phyloP scores from a whole-genome alignment of 2,113 vertebrate genomes.

The Corythornis madagascariensis region DNA sequence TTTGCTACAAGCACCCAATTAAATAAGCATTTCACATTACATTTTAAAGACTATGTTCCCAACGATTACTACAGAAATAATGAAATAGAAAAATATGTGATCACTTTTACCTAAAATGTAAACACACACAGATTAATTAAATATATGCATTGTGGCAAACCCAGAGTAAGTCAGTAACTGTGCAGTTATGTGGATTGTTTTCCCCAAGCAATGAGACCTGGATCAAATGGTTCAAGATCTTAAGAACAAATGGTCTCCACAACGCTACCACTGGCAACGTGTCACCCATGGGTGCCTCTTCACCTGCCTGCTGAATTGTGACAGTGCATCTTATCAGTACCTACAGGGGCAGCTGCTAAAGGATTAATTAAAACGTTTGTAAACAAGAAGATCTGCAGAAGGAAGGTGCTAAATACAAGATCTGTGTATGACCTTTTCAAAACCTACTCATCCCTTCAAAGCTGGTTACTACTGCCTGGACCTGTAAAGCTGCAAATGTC shows the following conservation, averaged over 20 bases:
- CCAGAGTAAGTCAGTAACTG: background rate
- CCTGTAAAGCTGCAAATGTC: slow-evolving; percentile 20
- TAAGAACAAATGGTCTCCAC: background rate
- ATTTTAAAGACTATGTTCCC: slow-evolving; percentile 39
- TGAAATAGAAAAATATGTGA: slow-evolving; percentile 8
- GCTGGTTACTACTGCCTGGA: background rate
- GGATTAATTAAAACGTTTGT: slow-evolving; percentile 22
- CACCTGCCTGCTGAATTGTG: background rate
- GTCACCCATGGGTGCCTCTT: background rate
- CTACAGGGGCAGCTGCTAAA: background rate
- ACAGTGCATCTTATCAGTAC: background rate
- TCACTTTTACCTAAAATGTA: background rate
- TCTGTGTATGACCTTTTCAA: slow-evolving; percentile 19
- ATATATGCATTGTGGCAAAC: background rate
- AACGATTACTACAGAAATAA: slow-evolving; percentile 18
- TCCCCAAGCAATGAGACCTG: background rate
- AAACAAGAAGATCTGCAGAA: slow-evolving; percentile 5
- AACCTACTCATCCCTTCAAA: slow-evolving; percentile 25
- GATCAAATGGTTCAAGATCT: background rate
- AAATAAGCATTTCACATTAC: slow-evolving; percentile 35
- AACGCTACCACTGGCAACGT: fast-evolving
- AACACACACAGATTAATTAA: background rate
- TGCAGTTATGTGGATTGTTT: background rate
- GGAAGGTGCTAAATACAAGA: background rate
- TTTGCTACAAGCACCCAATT: slow-evolving; percentile 39